Conservation (phyloP, 2,797 vertebrate genomes). For the Neostethus bicornis region DNA sequence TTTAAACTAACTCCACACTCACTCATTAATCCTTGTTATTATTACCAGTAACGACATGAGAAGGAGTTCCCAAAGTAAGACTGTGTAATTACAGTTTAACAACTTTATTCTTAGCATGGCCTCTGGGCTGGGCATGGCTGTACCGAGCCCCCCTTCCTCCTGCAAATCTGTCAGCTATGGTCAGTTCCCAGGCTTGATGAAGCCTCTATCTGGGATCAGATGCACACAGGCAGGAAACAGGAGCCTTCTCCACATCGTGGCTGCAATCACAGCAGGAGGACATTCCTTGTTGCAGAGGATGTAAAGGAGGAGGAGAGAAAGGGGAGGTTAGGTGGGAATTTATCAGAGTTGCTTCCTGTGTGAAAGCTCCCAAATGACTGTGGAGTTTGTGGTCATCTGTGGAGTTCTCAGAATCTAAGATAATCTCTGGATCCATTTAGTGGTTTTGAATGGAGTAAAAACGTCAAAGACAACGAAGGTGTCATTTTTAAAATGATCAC, state of each 20-base stretch:
- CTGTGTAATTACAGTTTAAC: slow-evolving; percentile 51
- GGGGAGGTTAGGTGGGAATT: slow-evolving; percentile 43
- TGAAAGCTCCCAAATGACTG: slow-evolving; percentile 49
- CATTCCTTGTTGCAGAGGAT: slow-evolving; percentile 74
- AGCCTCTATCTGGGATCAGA: slow-evolving; percentile 72
- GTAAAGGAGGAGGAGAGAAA: slow-evolving; percentile 39
- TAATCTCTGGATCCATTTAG: slow-evolving; percentile 63
- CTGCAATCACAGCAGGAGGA: slow-evolving; percentile 73
- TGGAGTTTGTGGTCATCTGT: slow-evolving; percentile 52
- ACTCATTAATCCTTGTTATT: slow-evolving; percentile 31
- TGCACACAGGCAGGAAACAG: slow-evolving; percentile 73
- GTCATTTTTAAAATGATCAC: slow-evolving; percentile 45
- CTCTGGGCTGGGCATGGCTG: slow-evolving; percentile 23
- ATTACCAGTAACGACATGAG: slow-evolving; percentile 35
- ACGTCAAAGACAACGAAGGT: slow-evolving; percentile 14
- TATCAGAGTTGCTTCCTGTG: slow-evolving; percentile 69
- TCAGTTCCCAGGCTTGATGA: slow-evolving; percentile 71
- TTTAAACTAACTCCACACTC: slow-evolving; percentile 18
- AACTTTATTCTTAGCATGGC: slow-evolving; percentile 30
- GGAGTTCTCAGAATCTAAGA: slow-evolving; percentile 23
- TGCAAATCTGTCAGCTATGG: slow-evolving; percentile 44
- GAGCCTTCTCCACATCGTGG: slow-evolving; percentile 66
- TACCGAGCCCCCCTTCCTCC: slow-evolving; percentile 31
- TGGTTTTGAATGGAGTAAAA: slow-evolving; percentile 32
- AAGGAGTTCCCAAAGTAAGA: slow-evolving; percentile 28